A percentile compares a stretch with the other conserved stretches of the same genome.
Conservation (phyloP, 1,140 invertebrate genomes). For the Probaryconus sp. region DNA sequence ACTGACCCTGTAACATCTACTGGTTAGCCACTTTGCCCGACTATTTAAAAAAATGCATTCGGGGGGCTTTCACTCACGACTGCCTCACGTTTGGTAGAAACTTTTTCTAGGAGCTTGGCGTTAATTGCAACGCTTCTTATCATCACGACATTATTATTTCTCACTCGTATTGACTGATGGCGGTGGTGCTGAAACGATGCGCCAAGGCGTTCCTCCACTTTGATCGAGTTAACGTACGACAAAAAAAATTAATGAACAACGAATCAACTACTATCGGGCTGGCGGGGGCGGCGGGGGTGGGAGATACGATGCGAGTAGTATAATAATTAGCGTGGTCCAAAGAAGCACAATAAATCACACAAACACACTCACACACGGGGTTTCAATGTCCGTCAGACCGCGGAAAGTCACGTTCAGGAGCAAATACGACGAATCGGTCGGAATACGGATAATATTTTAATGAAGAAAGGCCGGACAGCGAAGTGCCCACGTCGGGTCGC, state of each 20-base stretch:
- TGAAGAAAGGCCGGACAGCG: constrained; percentile 78
- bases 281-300: constrained; percentile 39
- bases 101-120: too few species aligned
- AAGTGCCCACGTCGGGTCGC: constrained; percentile 78
- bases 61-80: constrained; percentile 54
- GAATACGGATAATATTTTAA: constrained; percentile 75
- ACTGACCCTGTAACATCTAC: constrained; percentile 53
- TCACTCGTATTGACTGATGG: too few species aligned
- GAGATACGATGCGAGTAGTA: too few species aligned
- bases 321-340: constrained; percentile 53
- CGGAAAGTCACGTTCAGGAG: constrained; percentile 56
- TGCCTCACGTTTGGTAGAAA: neutral
- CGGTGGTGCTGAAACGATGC: too few species aligned
- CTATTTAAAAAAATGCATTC: too few species aligned
- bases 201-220: too few species aligned
- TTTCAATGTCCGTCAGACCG: constrained; percentile 40
- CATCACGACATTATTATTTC: too few species aligned
- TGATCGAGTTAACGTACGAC: too few species aligned
- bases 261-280: constrained; percentile 12
- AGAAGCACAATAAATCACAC: constrained; percentile 12
- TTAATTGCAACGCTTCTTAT: too few species aligned
- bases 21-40: constrained; percentile 23
- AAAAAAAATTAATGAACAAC: too few species aligned
- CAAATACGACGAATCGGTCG: constrained; percentile 44
- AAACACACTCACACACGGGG: constrained; percentile 25